Conservation (phyloP, 2,888 invertebrate genomes). For the Acanthoscelides obtectus region DNA sequence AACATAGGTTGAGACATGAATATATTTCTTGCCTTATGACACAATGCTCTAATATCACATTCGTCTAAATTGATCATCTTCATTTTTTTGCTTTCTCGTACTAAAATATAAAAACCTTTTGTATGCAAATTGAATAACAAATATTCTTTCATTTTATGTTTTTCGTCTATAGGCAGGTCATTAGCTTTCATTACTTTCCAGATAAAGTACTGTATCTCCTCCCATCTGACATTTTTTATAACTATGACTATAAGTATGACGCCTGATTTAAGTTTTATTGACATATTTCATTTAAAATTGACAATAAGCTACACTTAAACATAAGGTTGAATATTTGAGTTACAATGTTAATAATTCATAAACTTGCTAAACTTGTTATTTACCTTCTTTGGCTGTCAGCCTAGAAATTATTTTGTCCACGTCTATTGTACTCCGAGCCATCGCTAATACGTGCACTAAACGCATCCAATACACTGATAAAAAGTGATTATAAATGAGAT, state of each 20-base stretch:
- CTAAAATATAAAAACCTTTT: conserved; percentile 18
- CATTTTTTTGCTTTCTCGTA: conserved; percentile 28
- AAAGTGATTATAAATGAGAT: background rate
- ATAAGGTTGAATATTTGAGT: background rate
- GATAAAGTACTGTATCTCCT: too few species aligned
- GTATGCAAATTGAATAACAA: too few species aligned
- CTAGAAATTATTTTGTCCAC: conserved; percentile 31
- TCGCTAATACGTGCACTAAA: conserved; percentile 1
- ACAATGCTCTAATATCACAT: conserved; percentile 34
- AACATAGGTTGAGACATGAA: conserved; percentile 39
- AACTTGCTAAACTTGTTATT: conserved; percentile 3
- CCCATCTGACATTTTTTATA: too few species aligned
- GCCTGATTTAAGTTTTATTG: too few species aligned
- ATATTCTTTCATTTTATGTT: too few species aligned
- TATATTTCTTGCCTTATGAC: conserved; percentile 33
- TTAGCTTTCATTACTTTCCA: too few species aligned
- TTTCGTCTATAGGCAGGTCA: too few species aligned
- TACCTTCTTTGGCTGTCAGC: conserved; percentile 28
- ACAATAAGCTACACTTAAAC: too few species aligned
- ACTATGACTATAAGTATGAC: too few species aligned
- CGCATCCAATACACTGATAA: background rate
- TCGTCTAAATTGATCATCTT: conserved; percentile 32
- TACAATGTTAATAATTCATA: background rate
- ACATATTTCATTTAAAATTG: too few species aligned
- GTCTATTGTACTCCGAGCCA: conserved; percentile 15